Percentiles rank a stretch among this genome's conserved stretches.
Evolutionary conservation across 2,797 vertebrate genomes (phyloP).

Genomic region (Hydrophis major): DNA sequence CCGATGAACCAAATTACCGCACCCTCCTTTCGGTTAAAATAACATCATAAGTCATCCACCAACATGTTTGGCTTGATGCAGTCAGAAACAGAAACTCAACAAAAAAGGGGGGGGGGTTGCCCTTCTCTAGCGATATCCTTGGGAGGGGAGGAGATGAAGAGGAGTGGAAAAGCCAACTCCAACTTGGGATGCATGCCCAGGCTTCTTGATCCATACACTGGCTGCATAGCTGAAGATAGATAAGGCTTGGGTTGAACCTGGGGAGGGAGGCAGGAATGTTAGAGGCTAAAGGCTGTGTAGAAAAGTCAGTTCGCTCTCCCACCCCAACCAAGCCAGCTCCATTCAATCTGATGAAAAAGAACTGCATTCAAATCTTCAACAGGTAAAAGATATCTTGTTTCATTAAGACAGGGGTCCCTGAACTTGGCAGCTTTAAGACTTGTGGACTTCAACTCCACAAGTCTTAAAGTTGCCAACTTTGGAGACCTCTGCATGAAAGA

Average conservation of each 20-base stretch:
- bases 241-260: neutral
- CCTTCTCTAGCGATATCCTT: neutral
- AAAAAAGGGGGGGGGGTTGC: neutral
- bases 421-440: too few species aligned
- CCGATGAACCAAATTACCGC: neutral
- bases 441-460: too few species aligned
- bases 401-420: neutral
- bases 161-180: neutral
- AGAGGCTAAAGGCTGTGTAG: neutral
- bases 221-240: too few species aligned
- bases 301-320: neutral
- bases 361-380: neutral
- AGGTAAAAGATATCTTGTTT: neutral
- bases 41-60: neutral
- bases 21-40: constrained; percentile 4
- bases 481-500: too few species aligned
- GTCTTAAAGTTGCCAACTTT: too few species aligned
- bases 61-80: neutral
- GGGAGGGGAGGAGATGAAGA: neutral
- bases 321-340: neutral
- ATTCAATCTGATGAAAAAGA: neutral
- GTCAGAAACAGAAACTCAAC: neutral
- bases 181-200: neutral
- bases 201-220: neutral
- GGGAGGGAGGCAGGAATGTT: neutral